A percentile compares a stretch with the other conserved stretches of the same genome.
phyloP scores from a whole-genome alignment of 2,113 vertebrate genomes.

The Prolemur simus region DNA sequence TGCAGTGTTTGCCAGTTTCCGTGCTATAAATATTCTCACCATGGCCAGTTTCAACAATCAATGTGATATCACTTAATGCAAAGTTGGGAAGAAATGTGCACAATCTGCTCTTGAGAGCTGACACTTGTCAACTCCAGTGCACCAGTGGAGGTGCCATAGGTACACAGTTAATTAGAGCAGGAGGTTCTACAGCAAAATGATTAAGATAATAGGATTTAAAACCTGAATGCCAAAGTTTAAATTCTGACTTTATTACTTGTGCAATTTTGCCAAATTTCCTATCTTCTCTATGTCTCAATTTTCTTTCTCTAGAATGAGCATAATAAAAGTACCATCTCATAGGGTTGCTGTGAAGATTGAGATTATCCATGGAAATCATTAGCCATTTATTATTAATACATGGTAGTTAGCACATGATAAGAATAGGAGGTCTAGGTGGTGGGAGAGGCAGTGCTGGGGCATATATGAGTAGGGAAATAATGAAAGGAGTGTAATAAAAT shows the following conservation, averaged over 20 bases:
- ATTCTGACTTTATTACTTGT: background rate
- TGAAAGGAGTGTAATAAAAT: background rate
- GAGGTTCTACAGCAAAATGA: background rate
- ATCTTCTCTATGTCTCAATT: background rate
- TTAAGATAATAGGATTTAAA: background rate
- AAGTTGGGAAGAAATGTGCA: background rate
- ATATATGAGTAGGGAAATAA: background rate
- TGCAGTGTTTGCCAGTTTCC: background rate
- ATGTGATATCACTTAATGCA: background rate
- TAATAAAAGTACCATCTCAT: background rate
- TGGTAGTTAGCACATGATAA: background rate
- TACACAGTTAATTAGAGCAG: background rate
- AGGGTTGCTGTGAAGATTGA: background rate
- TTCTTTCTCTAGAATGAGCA: background rate
- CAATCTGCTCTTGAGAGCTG: background rate
- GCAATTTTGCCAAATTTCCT: background rate
- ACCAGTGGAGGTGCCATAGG: background rate
- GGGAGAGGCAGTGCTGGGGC: fast-evolving
- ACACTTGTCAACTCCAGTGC: background rate
- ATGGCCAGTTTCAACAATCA: background rate
- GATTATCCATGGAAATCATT: background rate
- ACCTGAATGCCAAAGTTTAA: background rate
- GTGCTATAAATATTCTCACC: background rate
- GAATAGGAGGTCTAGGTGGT: background rate
- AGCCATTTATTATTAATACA: background rate